Percentiles rank a stretch among this genome's conserved stretches.
Conservation (phyloP, 2,888 invertebrate genomes). For the Leucoma salicis region DNA sequence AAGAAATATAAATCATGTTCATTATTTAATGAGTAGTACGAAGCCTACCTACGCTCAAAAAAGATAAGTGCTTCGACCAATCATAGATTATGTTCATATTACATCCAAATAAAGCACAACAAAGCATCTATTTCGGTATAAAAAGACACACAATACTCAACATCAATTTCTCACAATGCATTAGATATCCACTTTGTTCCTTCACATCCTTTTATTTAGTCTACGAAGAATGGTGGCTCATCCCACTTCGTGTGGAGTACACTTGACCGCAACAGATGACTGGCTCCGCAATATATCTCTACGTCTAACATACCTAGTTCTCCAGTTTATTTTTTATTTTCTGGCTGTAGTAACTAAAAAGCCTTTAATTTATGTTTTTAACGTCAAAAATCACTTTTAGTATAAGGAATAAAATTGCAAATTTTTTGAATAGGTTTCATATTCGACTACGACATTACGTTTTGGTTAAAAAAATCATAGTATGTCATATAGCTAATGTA, state of each 20-base stretch:
- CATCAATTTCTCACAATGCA: slow-evolving; percentile 23
- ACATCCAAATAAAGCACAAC: slow-evolving; percentile 8
- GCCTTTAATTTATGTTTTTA: no score
- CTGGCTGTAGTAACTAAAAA: no score
- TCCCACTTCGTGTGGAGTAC: slow-evolving; percentile 55
- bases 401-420: no score
- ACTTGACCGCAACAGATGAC: slow-evolving; percentile 75
- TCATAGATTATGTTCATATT: background rate
- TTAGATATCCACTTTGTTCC: slow-evolving; percentile 22
- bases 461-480: no score
- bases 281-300: slow-evolving; percentile 45
- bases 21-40: no score
- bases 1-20: no score
- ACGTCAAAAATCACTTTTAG: no score
- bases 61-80: background rate
- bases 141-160: slow-evolving; percentile 18
- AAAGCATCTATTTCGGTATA: slow-evolving; percentile 19
- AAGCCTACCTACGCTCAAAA: no score
- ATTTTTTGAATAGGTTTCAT: no score
- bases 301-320: slow-evolving; percentile 13
- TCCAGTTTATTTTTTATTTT: no score
- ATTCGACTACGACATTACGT: no score
- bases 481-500: no score
- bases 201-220: slow-evolving; percentile 55
- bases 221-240: slow-evolving; percentile 58